Conservation (phyloP, 2,797 vertebrate genomes). For the Malacoctenus gilli region DNA sequence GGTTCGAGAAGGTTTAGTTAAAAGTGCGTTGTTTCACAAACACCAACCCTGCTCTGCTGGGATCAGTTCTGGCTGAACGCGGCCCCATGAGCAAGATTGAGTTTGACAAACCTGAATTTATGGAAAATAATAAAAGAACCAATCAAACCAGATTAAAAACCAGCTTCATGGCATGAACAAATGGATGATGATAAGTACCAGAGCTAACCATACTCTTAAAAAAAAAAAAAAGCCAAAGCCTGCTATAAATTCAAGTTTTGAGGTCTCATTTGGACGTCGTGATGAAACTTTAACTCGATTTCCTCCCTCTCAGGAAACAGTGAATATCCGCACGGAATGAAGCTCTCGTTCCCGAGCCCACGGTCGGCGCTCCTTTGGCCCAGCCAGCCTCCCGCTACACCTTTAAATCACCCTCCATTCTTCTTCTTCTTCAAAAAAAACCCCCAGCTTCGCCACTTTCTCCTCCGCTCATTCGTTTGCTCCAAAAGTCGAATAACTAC, state of each 20-base stretch:
- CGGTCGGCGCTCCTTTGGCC: slow-evolving; percentile 31
- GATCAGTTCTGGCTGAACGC: too few relatives aligned
- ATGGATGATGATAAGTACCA: slow-evolving; percentile 13
- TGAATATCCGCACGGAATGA: too few relatives aligned
- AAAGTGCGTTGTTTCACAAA: too few relatives aligned
- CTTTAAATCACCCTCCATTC: slow-evolving; percentile 38
- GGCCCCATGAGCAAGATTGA: too few relatives aligned
- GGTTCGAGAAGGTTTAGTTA: too few relatives aligned
- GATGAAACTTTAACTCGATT: not conserved
- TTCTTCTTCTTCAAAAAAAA: slow-evolving; percentile 43
- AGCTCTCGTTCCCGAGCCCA: too few relatives aligned
- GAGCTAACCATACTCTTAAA: slow-evolving; percentile 37
- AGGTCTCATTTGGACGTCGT: slow-evolving; percentile 35
- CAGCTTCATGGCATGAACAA: slow-evolving; percentile 27
- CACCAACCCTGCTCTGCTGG: too few relatives aligned
- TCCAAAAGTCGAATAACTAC: slow-evolving; percentile 71
- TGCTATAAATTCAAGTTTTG: slow-evolving; percentile 27
- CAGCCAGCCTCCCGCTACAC: slow-evolving; percentile 17
- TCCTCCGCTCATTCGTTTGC: slow-evolving; percentile 69
- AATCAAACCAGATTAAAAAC: too few relatives aligned
- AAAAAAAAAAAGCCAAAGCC: slow-evolving; percentile 8
- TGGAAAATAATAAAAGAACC: too few relatives aligned
- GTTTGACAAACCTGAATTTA: too few relatives aligned
- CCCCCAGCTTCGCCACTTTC: too few relatives aligned
- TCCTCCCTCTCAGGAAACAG: too few relatives aligned